A percentile compares a stretch with the other conserved stretches of the same genome.
These are phyloP conservation scores for Pangasius djambal DNA, from an alignment of 2,797 vertebrate genomes.

Conservation along the genomic window DNA sequence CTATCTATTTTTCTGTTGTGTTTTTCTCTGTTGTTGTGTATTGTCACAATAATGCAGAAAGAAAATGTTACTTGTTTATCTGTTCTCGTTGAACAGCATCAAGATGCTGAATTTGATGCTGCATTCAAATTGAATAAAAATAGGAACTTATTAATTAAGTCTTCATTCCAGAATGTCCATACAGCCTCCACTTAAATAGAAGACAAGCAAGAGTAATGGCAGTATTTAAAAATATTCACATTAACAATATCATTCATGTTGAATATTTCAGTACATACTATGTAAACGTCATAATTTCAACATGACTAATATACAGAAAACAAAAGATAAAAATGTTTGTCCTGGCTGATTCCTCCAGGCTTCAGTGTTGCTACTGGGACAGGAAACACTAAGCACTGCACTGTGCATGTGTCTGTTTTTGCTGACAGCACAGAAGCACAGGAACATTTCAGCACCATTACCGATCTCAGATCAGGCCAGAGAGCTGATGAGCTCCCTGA, in stretches of 20 bases:
- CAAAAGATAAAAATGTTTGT: background rate
- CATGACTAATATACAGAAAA: background rate
- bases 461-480: conserved; percentile 53
- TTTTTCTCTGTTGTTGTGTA: background rate
- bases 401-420: conserved; percentile 46
- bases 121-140: background rate
- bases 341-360: background rate
- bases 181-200: background rate
- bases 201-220: background rate
- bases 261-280: background rate
- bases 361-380: background rate
- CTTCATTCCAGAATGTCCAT: too few species aligned
- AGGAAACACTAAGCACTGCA: conserved; percentile 14
- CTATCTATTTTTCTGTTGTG: too few species aligned
- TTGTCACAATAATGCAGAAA: background rate
- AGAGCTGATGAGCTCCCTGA: conserved; percentile 59
- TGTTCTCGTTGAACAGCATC: background rate
- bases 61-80: background rate
- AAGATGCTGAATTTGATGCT: background rate
- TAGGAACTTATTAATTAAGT: background rate
- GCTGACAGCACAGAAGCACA: conserved; percentile 55
- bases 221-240: background rate
- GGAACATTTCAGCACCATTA: conserved; percentile 55
- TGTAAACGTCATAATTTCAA: background rate
- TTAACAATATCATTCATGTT: background rate